phyloP scores from a whole-genome alignment of 2,888 invertebrate species.

The Amitus sp. region DNA sequence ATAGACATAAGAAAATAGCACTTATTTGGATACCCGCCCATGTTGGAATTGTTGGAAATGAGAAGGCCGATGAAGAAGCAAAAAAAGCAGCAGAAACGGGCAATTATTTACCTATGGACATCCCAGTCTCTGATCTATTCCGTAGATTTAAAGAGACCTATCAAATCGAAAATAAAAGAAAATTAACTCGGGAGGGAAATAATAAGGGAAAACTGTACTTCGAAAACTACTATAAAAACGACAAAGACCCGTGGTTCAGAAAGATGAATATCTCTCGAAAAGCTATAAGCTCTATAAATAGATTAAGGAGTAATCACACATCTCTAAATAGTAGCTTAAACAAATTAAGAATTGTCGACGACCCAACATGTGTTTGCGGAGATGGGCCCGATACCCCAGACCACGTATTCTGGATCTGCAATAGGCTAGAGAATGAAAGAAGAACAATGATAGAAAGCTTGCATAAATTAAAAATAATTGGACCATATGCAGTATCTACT shows the following conservation, averaged over 20 bases:
- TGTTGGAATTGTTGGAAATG: background rate
- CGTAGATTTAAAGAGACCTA: background rate
- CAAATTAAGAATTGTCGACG: background rate
- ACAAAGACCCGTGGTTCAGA: background rate
- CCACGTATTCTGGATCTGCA: background rate
- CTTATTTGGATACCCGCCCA: background rate
- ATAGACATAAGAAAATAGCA: background rate
- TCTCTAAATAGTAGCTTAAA: background rate
- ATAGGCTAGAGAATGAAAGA: background rate
- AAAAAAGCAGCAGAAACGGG: constrained; percentile 4
- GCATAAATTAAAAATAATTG: constrained; percentile 1
- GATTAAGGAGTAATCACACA: background rate
- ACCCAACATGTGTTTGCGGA: background rate
- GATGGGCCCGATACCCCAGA: background rate
- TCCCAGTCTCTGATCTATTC: constrained; percentile 11
- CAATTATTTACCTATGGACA: background rate
- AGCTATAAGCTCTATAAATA: background rate
- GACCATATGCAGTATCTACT: too few relatives aligned
- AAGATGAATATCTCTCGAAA: background rate
- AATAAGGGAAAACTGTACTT: background rate
- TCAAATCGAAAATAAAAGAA: background rate
- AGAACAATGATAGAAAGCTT: background rate
- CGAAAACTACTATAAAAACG: constrained; percentile 1
- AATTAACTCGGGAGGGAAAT: background rate
- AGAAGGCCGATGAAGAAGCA: background rate